A percentile compares a stretch with the other conserved stretches of the same genome.
Conservation (phyloP, 2,888 invertebrate species). For the Synergus itoensis region DNA sequence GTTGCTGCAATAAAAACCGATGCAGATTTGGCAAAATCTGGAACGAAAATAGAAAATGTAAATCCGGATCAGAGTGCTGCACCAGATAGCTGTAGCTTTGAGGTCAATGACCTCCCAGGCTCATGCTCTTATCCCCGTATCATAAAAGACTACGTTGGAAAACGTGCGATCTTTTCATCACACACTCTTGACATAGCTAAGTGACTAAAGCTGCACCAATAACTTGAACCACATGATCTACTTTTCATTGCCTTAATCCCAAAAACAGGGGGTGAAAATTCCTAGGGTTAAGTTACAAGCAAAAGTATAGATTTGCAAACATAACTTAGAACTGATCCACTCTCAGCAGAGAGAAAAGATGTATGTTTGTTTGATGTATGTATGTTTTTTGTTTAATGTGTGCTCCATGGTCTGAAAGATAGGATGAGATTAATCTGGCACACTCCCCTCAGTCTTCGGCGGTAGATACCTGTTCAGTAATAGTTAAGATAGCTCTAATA, state of each 20-base stretch:
- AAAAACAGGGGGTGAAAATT: neutral
- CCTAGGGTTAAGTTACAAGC: neutral
- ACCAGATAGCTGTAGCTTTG: slow-evolving; percentile 30
- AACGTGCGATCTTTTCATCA: slow-evolving; percentile 28
- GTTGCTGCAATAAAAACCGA: neutral
- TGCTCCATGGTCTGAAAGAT: neutral
- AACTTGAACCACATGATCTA: neutral
- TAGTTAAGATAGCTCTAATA: slow-evolving; percentile 15
- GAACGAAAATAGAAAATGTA: slow-evolving; percentile 25
- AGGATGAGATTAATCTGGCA: neutral
- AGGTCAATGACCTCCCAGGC: slow-evolving; percentile 39
- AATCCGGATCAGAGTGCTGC: slow-evolving; percentile 31
- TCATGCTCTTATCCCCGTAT: slow-evolving; percentile 37
- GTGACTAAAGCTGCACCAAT: neutral
- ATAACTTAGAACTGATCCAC: neutral
- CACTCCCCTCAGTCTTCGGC: neutral
- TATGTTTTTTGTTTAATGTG: neutral
- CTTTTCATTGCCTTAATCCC: neutral
- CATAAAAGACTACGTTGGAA: slow-evolving; percentile 23
- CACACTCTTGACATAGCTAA: slow-evolving; percentile 24
- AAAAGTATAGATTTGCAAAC: too few species aligned
- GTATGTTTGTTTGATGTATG: too few species aligned
- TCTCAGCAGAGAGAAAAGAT: neutral
- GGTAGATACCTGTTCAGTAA: slow-evolving; percentile 12
- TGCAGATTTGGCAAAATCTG: slow-evolving; percentile 38